Percentiles rank a stretch among this genome's conserved stretches.
These are phyloP conservation scores for Tragelaphus buxtoni DNA, from an alignment of 2,113 vertebrate genomes.

Conservation along the genomic window DNA sequence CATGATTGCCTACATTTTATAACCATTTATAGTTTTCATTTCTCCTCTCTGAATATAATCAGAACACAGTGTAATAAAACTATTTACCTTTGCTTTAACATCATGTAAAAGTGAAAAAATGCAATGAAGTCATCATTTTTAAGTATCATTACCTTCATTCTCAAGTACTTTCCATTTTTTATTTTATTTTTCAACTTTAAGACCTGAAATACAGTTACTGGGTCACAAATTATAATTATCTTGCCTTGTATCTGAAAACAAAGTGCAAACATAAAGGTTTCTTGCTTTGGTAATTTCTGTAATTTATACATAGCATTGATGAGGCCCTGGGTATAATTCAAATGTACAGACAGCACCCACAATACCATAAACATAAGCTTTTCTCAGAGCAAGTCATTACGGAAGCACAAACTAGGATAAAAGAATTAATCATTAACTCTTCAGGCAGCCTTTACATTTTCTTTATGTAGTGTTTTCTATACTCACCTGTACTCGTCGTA, in stretches of 20 bases:
- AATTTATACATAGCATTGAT: constrained; percentile 46
- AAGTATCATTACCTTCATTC: neutral
- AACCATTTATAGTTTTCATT: constrained; percentile 1
- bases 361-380: neutral
- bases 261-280: constrained; percentile 18
- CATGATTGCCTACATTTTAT: neutral
- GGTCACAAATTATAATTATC: constrained; percentile 26
- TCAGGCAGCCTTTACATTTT: constrained; percentile 54
- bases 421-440: constrained; percentile 49
- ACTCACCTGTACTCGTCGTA: neutral
- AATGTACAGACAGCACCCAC: neutral
- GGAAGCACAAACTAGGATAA: neutral
- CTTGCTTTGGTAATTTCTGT: constrained; percentile 39
- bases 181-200: constrained; percentile 16
- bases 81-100: neutral
- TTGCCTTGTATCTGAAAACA: constrained; percentile 1
- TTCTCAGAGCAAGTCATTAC: neutral
- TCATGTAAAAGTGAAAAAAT: neutral
- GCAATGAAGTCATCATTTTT: neutral
- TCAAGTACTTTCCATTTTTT: neutral
- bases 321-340: neutral
- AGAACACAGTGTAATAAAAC: neutral
- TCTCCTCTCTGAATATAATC: neutral
- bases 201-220: neutral
- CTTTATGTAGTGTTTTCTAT: constrained; percentile 53